phyloP scores from a whole-genome alignment of 2,888 invertebrate genomes.

The Philereme vetulata region DNA sequence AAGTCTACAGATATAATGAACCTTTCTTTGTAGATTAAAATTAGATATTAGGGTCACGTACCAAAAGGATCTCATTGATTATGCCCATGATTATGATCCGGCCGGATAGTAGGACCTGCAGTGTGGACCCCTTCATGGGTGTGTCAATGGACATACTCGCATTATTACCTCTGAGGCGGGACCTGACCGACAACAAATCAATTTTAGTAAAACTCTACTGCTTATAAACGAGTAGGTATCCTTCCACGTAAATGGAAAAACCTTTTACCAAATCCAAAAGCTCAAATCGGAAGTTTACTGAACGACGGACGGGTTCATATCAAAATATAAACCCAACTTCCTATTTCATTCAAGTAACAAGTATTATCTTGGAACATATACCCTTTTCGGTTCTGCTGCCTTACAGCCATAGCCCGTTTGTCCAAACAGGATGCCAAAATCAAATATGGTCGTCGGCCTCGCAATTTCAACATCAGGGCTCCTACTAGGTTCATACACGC shows the following conservation, averaged over 20 bases:
- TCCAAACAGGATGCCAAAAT: slow-evolving; percentile 66
- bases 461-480: slow-evolving; percentile 68
- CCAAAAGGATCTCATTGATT: slow-evolving; percentile 70
- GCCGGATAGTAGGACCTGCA: slow-evolving; percentile 72
- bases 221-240: too few relatives aligned
- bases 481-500: slow-evolving; percentile 67
- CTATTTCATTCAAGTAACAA: slow-evolving; percentile 10
- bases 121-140: slow-evolving; percentile 57
- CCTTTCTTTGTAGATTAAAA: too few relatives aligned
- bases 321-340: background rate
- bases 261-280: too few relatives aligned
- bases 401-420: slow-evolving; percentile 44
- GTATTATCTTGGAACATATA: slow-evolving; percentile 40
- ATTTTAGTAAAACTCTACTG: background rate
- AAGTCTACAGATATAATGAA: too few relatives aligned
- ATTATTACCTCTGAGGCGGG: slow-evolving; percentile 45
- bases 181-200: slow-evolving; percentile 37
- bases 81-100: slow-evolving; percentile 73
- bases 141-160: slow-evolving; percentile 45
- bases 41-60: slow-evolving; percentile 21
- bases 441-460: slow-evolving; percentile 69
- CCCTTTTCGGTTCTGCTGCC: slow-evolving; percentile 61
- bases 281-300: too few relatives aligned
- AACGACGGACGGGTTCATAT: too few relatives aligned
- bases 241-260: too few relatives aligned